A percentile compares a stretch with the other conserved stretches of the same genome.
Evolutionary conservation across 2,113 vertebrate genomes (phyloP).

Genomic region (Taxidea taxus): DNA sequence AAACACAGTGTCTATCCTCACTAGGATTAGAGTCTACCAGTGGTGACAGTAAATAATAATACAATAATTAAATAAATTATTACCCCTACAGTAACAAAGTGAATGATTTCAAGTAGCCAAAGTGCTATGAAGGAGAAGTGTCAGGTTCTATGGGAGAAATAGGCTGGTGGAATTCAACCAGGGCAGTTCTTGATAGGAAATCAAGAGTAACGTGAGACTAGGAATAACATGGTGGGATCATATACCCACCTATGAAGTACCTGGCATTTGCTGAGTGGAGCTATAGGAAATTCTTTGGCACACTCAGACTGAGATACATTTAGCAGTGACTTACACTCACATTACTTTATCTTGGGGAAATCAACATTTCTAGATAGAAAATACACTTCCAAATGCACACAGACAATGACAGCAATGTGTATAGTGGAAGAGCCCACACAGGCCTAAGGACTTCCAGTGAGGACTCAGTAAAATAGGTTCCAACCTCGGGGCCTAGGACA

Average conservation of each 20-base stretch:
- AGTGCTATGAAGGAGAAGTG: background rate
- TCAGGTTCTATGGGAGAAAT: background rate
- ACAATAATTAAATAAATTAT: background rate
- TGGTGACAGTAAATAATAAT: background rate
- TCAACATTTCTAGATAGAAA: constrained; percentile 1
- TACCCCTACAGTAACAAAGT: background rate
- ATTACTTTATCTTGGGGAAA: background rate
- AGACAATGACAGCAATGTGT: background rate
- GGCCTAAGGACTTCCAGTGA: background rate
- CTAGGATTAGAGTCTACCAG: background rate
- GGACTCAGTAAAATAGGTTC: background rate
- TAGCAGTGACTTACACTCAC: background rate
- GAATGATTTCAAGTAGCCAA: background rate
- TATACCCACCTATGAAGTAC: background rate
- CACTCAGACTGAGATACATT: background rate
- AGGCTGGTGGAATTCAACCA: background rate
- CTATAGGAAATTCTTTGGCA: background rate
- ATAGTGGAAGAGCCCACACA: background rate
- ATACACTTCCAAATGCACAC: background rate
- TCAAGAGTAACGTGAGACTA: background rate
- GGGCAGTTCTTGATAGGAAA: background rate
- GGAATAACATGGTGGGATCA: background rate
- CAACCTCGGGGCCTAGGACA: background rate
- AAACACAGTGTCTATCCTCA: background rate
- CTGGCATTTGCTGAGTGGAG: background rate